Base-by-base conservation (phyloP, 2,113 vertebrate species). In the Bombycilla garrulus region DNA sequence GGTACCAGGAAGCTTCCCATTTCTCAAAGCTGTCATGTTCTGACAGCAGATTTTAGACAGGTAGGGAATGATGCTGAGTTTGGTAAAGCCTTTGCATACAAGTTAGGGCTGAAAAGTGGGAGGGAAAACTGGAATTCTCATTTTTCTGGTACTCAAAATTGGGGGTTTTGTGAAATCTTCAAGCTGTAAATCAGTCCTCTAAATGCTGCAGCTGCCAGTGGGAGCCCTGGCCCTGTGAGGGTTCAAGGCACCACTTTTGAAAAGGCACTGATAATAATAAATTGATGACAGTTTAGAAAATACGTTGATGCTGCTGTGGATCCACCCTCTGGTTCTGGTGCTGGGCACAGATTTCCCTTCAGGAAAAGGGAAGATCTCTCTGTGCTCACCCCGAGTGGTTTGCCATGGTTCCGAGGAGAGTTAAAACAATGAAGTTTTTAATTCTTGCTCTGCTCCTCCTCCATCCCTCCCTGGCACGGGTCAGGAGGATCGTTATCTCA, bases 221-320 rank as follows among this genome's bases (percentile, higher is more conserved):
- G 40, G 50, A 28, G 31, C 17, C 3, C 4, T 17, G 50, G 42
- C 10, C 11, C 23, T 38, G 0, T 2, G 24, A 8, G 56, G 6
- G 28, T 19, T 61, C 35, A 16, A 5, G 15, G 5, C 2, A 3
- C 12, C 44, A 2, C 64, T 60, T 56, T 5, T 11, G 28, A 2
- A 3, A 22, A 73, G 18, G 1, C 17, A 9, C 4, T 58, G 29
- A 1, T 33, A 1, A 21, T 5, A 6, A 24, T 33, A 9, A 3
- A 3, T 18, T 15, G 70, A 10, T 58, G 36, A 9, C 23, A 11
- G 33, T 65, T 50, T 8, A 33, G 51, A 8, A 28, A 25, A n/a
- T 14, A 1, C 0, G 2, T 9, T 23, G 62, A 1, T 45, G 58
- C 42, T 1, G 11, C 4, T 3, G 0, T 9, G 53, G 45, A 4